These are phyloP conservation scores for Yponomeuta plumbellus DNA, from an alignment of 2,888 invertebrate species.

Conservation along the genomic window DNA sequence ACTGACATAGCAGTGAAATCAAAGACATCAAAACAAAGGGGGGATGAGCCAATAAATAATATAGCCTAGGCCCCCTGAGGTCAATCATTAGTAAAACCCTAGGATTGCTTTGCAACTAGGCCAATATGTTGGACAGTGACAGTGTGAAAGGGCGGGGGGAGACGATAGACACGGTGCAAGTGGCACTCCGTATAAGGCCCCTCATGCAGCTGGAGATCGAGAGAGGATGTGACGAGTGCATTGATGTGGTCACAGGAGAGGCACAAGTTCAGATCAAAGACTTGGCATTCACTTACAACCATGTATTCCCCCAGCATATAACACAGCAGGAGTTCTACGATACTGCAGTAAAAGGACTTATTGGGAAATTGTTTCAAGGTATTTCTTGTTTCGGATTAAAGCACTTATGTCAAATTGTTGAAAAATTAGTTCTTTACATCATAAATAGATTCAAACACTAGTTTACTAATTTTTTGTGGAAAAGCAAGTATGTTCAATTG, in stretches of 20 bases:
- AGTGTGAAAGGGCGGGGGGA: slow-evolving; percentile 32
- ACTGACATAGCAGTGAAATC: no score
- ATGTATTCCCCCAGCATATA: slow-evolving; percentile 84
- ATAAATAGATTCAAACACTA: no score
- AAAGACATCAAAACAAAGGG: no score
- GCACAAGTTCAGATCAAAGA: slow-evolving; percentile 84
- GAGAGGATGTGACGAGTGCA: slow-evolving; percentile 84
- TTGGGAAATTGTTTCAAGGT: slow-evolving; percentile 88
- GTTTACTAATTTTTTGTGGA: no score
- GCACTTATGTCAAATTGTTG: no score
- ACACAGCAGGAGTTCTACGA: slow-evolving; percentile 85
- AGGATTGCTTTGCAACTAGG: not conserved
- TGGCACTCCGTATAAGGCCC: slow-evolving; percentile 90
- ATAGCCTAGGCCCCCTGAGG: not conserved
- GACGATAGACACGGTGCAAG: slow-evolving; percentile 79
- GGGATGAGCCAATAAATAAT: not conserved
- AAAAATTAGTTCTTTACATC: no score
- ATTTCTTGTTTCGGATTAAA: slow-evolving; percentile 21
- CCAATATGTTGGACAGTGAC: slow-evolving; percentile 56
- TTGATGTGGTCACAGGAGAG: slow-evolving; percentile 79
- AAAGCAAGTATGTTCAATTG: no score
- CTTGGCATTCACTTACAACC: slow-evolving; percentile 88
- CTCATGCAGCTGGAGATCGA: slow-evolving; percentile 83
- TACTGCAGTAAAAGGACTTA: slow-evolving; percentile 81
- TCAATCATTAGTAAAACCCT: not conserved